Evolutionary conservation across 2,797 vertebrate species (phyloP), one percentile per base, ranked within the genome.

Genomic region (Margarornis squamiger): DNA sequence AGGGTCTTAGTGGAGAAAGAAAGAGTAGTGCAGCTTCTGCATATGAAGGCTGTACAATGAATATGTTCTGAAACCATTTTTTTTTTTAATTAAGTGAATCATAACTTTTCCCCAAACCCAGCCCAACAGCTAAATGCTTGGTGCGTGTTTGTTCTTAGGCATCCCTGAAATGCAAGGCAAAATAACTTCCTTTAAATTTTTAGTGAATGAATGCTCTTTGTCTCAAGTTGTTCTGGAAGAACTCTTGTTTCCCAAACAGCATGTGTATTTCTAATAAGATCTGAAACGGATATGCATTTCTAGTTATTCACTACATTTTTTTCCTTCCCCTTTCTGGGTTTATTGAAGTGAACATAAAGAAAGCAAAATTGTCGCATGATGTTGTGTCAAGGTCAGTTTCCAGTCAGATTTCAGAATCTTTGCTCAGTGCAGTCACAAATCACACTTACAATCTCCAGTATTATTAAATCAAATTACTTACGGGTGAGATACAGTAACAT

Each of bases 401-500:
- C 54, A 65, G 43, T 87, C 65, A 75, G 61, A 51, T 85, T 86
- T 86, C 36, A 48, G 43, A 34, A 43, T 93, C 58, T 66, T 93
- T 88, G 72, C 61, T 90, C 70, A 41, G 48, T 26, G 39, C 87
- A 93, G 85, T 72, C 73, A 77, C 66, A 83, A 92, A 83, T 95
- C 72, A 24, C 68, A 83, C 74, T 88, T 90, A 34, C n/a, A 30
- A 30, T 86, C 95, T 95, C 88, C 84, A 83, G 68, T 80, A 78
- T 88, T 95, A 77, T 92, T 96, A 90, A 71, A 96, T 92, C 77
- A 95, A 71, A 92, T 97, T 96, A 95, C 58, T 96, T 74, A 75
- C 0, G 87, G 92, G 36, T 96, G 95, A 97, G 81, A 76, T 95
- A 45, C 29, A 59, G 82, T 78, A 90, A 55, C 82, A 93, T 81